Conservation (phyloP, 2,113 vertebrate species). For the Trichomycterus rosablanca region DNA sequence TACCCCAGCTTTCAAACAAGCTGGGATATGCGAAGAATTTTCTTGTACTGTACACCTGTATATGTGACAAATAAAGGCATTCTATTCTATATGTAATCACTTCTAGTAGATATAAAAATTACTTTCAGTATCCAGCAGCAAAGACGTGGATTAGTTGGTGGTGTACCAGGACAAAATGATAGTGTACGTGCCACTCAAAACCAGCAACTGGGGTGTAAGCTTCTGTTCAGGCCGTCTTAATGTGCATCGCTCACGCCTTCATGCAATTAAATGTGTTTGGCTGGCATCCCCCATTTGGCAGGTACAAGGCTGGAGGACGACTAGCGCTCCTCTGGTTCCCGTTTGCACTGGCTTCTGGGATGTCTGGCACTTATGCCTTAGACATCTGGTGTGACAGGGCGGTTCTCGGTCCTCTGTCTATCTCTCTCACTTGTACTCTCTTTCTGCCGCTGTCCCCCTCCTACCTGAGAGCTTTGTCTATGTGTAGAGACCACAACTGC, state of each 20-base stretch:
- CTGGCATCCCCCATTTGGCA: constrained; percentile 52
- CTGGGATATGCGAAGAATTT: too few species aligned
- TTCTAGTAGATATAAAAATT: too few species aligned
- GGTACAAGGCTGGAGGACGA: constrained; percentile 54
- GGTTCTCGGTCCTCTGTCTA: constrained; percentile 41
- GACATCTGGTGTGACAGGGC: constrained; percentile 63
- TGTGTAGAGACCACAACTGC: constrained; percentile 29
- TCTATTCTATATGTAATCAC: too few species aligned
- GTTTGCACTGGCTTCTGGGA: constrained; percentile 62
- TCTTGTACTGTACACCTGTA: too few species aligned
- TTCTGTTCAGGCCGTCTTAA: constrained; percentile 23
- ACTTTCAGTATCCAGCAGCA: too few species aligned
- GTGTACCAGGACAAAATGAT: too few species aligned
- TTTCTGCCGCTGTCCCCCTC: constrained; percentile 38
- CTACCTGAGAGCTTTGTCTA: constrained; percentile 50
- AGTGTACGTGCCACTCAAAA: too few species aligned
- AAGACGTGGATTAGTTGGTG: too few species aligned
- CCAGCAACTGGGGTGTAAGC: background rate
- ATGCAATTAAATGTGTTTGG: constrained; percentile 53
- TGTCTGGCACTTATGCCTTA: constrained; percentile 57
- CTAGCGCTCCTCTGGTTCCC: constrained; percentile 54
- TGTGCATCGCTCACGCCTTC: constrained; percentile 33
- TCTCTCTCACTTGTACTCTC: constrained; percentile 24
- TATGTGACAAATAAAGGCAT: too few species aligned
- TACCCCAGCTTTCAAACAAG: too few species aligned